Evolutionary conservation across 2,797 vertebrate species (phyloP).

Genomic region (Lithobates sylvaticus): DNA sequence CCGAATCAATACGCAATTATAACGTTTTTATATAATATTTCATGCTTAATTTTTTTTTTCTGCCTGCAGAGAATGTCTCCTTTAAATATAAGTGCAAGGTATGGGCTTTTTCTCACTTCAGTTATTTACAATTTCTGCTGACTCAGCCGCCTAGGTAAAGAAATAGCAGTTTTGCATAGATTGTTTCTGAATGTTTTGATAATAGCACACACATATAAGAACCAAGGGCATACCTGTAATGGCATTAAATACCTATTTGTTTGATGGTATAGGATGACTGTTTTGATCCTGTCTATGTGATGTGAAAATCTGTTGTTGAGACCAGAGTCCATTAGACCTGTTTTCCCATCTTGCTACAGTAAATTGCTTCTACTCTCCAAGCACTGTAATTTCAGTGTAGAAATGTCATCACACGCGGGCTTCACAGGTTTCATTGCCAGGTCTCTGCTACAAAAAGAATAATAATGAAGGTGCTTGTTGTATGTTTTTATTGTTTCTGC

Average conservation of each 20-base stretch:
- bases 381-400: slow-evolving; percentile 55
- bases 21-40: too few species aligned
- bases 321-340: slow-evolving; percentile 57
- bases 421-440: slow-evolving; percentile 12
- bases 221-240: slow-evolving; percentile 2
- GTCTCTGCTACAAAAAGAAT: slow-evolving; percentile 20
- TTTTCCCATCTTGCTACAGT: slow-evolving; percentile 39
- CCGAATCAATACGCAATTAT: too few species aligned
- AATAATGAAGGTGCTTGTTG: slow-evolving; percentile 14
- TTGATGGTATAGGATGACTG: slow-evolving; percentile 15
- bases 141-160: slow-evolving; percentile 6
- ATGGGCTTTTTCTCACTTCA: not conserved
- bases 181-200: not conserved
- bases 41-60: not conserved
- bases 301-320: slow-evolving; percentile 16
- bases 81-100: not conserved
- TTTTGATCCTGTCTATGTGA: slow-evolving; percentile 43
- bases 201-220: not conserved
- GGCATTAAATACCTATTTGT: slow-evolving; percentile 34
- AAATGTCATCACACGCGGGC: slow-evolving; percentile 41
- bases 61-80: not conserved
- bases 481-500: slow-evolving; percentile 15
- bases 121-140: slow-evolving; percentile 15
- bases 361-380: slow-evolving; percentile 53
- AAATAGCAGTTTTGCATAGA: slow-evolving; percentile 1